Evolutionary conservation across 1,140 invertebrate genomes (phyloP).

Genomic region (Aphelenchoides besseyi): DNA sequence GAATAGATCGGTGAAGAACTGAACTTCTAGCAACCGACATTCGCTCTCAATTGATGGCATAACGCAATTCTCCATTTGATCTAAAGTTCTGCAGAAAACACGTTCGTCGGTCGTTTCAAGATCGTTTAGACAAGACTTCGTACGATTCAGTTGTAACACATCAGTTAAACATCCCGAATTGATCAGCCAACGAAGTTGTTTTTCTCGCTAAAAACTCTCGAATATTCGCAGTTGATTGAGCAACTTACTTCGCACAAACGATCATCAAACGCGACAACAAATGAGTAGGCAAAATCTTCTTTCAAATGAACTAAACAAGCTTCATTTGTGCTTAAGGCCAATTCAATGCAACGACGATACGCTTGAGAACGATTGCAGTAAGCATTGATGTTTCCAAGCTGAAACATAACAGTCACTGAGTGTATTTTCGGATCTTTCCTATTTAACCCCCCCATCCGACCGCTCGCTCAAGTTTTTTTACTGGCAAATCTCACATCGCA

Average conservation of each 20-base stretch:
- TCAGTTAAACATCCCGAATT: constrained; percentile 16
- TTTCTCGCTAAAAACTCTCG: constrained; percentile 12
- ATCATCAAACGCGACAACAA: constrained; percentile 21
- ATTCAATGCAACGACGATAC: constrained; percentile 16
- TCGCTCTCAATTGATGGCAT: not conserved
- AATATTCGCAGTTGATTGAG: not conserved
- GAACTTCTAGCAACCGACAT: constrained; percentile 12
- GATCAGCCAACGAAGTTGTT: constrained; percentile 20
- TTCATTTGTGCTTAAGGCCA: constrained; percentile 1
- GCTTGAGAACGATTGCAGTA: constrained; percentile 18
- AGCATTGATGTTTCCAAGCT: constrained; percentile 9
- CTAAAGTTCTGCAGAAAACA: constrained; percentile 9
- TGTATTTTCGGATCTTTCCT: no score
- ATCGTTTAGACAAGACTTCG: not conserved
- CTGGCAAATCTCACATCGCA: no score
- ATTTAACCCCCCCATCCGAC: no score
- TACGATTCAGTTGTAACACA: not conserved
- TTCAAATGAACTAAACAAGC: constrained; percentile 8
- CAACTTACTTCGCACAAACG: constrained; percentile 10
- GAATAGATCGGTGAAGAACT: constrained; percentile 12
- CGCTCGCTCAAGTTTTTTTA: no score
- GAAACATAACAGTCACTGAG: not conserved
- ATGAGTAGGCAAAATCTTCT: constrained; percentile 11
- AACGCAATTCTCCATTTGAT: constrained; percentile 19
- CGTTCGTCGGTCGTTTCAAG: constrained; percentile 4